phyloP scores from a whole-genome alignment of 1,140 invertebrate genomes.

The Trichonephila clavipes region DNA sequence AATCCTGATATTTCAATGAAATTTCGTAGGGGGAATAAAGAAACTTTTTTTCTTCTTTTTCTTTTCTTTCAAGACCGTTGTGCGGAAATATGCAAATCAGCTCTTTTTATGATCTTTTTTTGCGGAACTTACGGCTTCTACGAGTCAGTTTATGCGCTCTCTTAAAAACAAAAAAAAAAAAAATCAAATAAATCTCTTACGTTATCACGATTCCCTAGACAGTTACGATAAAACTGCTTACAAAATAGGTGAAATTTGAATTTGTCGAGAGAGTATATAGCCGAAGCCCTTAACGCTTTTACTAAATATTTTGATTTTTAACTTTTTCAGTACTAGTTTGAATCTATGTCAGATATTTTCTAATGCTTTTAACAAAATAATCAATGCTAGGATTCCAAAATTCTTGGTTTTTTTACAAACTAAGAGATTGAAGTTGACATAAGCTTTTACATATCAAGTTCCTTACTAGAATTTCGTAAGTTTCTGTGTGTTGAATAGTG shows the following conservation, averaged over 20 bases:
- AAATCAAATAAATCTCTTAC: background rate
- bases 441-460: no score
- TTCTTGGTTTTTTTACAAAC: no score
- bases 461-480: no score
- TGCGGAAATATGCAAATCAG: slow-evolving; percentile 50
- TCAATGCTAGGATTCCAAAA: no score
- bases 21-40: background rate
- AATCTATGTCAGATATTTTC: no score
- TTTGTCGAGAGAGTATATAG: background rate
- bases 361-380: no score
- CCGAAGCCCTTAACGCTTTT: background rate
- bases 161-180: slow-evolving; percentile 24
- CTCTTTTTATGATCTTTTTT: slow-evolving; percentile 9
- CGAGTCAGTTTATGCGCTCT: slow-evolving; percentile 11
- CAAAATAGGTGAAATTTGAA: slow-evolving; percentile 8
- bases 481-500: no score
- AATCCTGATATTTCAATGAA: slow-evolving; percentile 42
- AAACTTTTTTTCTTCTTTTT: background rate
- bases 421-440: no score
- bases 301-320: background rate
- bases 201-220: slow-evolving; percentile 20
- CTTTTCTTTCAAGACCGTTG: background rate
- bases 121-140: slow-evolving; percentile 3
- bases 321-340: no score
- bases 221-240: slow-evolving; percentile 25